phyloP scores from a whole-genome alignment of 2,888 invertebrate species.

The Drosophila pseudotalamancana region DNA sequence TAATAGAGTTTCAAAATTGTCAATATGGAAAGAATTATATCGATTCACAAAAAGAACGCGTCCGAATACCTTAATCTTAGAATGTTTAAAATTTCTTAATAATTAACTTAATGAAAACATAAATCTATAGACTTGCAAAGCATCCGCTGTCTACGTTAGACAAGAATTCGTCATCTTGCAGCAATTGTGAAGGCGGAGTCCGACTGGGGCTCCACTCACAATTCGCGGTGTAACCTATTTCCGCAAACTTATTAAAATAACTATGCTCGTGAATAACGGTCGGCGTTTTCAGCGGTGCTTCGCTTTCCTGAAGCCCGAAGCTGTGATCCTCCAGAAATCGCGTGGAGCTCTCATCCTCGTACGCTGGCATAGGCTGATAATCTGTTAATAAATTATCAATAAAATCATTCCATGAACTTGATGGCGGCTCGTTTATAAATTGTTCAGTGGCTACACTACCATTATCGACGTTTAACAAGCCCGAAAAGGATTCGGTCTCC shows the following conservation, averaged over 20 bases:
- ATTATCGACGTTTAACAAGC: conserved; percentile 47
- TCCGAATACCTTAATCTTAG: conserved; percentile 24
- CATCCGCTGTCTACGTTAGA: conserved; percentile 4
- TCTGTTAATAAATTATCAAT: conserved; percentile 77
- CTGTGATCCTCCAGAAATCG: conserved; percentile 50
- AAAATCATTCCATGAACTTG: conserved; percentile 60
- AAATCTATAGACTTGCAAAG: conserved; percentile 49
- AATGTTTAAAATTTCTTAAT: conserved; percentile 23
- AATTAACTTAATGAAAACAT: conserved; percentile 29
- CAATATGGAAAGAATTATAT: conserved; percentile 74
- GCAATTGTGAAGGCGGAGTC: conserved; percentile 67
- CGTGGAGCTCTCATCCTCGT: conserved; percentile 50
- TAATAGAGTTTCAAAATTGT: conserved; percentile 34
- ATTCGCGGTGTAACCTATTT: conserved; percentile 85
- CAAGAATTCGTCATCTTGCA: conserved; percentile 53
- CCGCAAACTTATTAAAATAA: conserved; percentile 55
- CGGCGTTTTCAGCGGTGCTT: conserved; percentile 7
- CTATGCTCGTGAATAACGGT: conserved; percentile 51
- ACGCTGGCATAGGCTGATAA: conserved; percentile 47
- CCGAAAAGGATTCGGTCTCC: conserved; percentile 19
- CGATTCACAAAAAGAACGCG: conserved; percentile 63
- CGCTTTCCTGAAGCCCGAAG: conserved; percentile 20
- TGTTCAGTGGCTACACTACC: conserved; percentile 58
- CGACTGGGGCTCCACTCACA: conserved; percentile 85
- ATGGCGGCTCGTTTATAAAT: conserved; percentile 39